Percentiles rank a stretch among this genome's conserved stretches.
Evolutionary conservation across 53 echinoderm and acorn worm species (phyloP).

Genomic region (Henricia sp.): DNA sequence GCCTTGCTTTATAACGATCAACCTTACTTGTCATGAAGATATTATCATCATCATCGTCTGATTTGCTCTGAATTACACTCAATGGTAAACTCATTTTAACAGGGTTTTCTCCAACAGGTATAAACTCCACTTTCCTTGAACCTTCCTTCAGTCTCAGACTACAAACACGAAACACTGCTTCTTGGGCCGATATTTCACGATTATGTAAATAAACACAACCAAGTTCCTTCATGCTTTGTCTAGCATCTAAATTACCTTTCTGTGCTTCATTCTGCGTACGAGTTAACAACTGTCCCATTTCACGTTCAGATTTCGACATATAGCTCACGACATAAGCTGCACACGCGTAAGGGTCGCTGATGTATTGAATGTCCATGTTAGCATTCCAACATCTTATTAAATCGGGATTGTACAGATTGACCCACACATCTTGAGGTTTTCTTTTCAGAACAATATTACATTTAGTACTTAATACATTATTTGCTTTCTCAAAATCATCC

Average conservation of each 20-base stretch:
- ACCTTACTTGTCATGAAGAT: constrained; percentile 57
- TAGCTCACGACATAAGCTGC: constrained; percentile 74
- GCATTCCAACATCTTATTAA: constrained; percentile 70
- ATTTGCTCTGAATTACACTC: constrained; percentile 59
- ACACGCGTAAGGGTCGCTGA: constrained; percentile 63
- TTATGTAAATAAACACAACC: constrained; percentile 65
- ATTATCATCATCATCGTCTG: constrained; percentile 39
- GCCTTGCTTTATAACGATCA: constrained; percentile 65
- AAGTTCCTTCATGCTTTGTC: constrained; percentile 53
- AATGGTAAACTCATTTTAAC: constrained; percentile 73
- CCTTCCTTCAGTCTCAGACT: constrained; percentile 63
- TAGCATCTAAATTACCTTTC: constrained; percentile 69
- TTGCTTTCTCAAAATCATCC: constrained; percentile 61
- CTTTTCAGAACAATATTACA: constrained; percentile 55
- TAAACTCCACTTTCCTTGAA: constrained; percentile 72
- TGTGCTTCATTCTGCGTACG: constrained; percentile 65
- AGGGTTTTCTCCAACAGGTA: constrained; percentile 69
- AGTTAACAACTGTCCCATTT: constrained; percentile 72
- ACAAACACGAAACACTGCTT: constrained; percentile 65
- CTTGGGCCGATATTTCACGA: constrained; percentile 32
- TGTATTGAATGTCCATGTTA: constrained; percentile 73
- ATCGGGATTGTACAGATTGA: constrained; percentile 71
- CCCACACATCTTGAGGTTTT: constrained; percentile 62
- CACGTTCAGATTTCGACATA: constrained; percentile 77
- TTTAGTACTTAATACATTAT: constrained; percentile 23